Evolutionary conservation across 1,140 invertebrate species (phyloP).

Genomic region (Copidosoma floridanum): DNA sequence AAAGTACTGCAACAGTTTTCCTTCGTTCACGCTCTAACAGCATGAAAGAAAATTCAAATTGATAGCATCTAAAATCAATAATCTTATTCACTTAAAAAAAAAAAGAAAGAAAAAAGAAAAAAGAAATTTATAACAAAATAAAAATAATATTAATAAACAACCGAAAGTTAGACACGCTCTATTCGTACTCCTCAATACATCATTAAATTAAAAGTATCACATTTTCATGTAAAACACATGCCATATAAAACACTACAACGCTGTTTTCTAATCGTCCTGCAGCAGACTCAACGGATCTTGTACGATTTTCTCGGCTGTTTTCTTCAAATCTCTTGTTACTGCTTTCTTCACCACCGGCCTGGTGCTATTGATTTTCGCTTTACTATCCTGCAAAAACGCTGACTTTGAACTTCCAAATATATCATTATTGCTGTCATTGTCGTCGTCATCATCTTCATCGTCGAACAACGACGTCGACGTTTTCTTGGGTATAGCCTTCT

Average conservation of each 20-base stretch:
- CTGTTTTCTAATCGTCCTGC: constrained; percentile 39
- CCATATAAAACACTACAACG: background rate
- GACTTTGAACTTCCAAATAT: constrained; percentile 38
- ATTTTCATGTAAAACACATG: too few relatives aligned
- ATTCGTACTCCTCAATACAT: too few relatives aligned
- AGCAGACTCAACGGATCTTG: constrained; percentile 50
- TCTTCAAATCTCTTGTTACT: constrained; percentile 46
- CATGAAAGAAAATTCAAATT: too few relatives aligned
- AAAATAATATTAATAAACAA: too few relatives aligned
- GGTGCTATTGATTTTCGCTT: background rate
- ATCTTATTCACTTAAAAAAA: too few relatives aligned
- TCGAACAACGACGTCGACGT: constrained; percentile 32
- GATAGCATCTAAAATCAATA: too few relatives aligned
- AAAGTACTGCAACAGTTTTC: too few relatives aligned
- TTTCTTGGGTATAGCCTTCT: constrained; percentile 29
- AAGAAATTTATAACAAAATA: too few relatives aligned
- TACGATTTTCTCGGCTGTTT: constrained; percentile 49
- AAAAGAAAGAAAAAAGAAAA: too few relatives aligned
- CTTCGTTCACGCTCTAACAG: too few relatives aligned
- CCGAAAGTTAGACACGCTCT: too few relatives aligned
- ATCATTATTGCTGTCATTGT: constrained; percentile 33
- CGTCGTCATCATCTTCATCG: constrained; percentile 35
- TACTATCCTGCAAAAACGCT: constrained; percentile 9
- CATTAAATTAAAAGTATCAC: too few relatives aligned
- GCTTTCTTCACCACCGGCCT: constrained; percentile 39